Percentiles rank a stretch among this genome's conserved stretches.
These are phyloP conservation scores for Sialis lutaria DNA, from an alignment of 2,888 invertebrate species.

Conservation along the genomic window DNA sequence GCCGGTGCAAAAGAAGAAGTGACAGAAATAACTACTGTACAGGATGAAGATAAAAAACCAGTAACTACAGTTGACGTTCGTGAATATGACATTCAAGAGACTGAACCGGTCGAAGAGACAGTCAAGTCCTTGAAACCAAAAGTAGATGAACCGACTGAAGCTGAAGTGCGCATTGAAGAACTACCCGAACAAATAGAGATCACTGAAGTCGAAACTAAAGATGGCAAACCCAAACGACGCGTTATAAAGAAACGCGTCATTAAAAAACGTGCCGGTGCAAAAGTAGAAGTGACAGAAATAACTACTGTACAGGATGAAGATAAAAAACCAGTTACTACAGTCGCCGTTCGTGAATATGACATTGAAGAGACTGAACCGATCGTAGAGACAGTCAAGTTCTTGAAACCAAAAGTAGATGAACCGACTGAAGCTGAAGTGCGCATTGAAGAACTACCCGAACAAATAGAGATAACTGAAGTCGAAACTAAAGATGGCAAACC, in stretches of 20 bases:
- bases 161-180: slow-evolving; percentile 14
- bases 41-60: slow-evolving; percentile 24
- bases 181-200: slow-evolving; percentile 18
- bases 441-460: slow-evolving; percentile 12
- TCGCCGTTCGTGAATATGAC: slow-evolving; percentile 18
- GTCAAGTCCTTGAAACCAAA: slow-evolving; percentile 8
- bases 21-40: slow-evolving; percentile 15
- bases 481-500: slow-evolving; percentile 15
- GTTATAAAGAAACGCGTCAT: slow-evolving; percentile 14
- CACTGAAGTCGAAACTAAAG: slow-evolving; percentile 17
- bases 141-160: slow-evolving; percentile 14
- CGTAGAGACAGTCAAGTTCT: neutral
- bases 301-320: slow-evolving; percentile 18
- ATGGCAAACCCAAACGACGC: slow-evolving; percentile 17
- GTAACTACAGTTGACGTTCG: slow-evolving; percentile 18
- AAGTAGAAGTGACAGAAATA: slow-evolving; percentile 24
- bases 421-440: slow-evolving; percentile 7
- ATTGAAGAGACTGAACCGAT: slow-evolving; percentile 9
- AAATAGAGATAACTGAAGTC: slow-evolving; percentile 16
- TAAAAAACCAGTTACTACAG: slow-evolving; percentile 17
- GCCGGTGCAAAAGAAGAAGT: slow-evolving; percentile 18
- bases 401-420: slow-evolving; percentile 3
- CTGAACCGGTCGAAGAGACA: slow-evolving; percentile 14
- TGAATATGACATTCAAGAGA: slow-evolving; percentile 12
- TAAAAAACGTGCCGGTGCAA: slow-evolving; percentile 14